Evolutionary conservation across 2,888 invertebrate genomes (phyloP).

Genomic region (Noctuana brunneofusca): DNA sequence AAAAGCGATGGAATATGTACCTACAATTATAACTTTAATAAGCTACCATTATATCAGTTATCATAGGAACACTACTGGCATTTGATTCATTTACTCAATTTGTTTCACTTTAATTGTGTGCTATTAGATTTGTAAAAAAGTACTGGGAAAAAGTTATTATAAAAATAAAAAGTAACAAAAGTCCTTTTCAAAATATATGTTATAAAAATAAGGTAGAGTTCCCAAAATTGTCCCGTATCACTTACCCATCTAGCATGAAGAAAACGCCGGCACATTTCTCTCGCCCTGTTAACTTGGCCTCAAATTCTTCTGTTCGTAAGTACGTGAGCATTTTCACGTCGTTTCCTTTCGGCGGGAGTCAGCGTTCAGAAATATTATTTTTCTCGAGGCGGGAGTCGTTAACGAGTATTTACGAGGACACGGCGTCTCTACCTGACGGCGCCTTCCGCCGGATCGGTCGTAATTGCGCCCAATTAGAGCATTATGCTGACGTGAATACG

Average conservation of each 20-base stretch:
- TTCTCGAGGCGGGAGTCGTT: constrained; percentile 74
- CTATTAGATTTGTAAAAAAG: background rate
- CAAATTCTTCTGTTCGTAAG: constrained; percentile 64
- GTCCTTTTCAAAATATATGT: constrained; percentile 8
- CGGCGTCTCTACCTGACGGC: constrained; percentile 74
- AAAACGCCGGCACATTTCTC: constrained; percentile 61
- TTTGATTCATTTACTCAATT: no score
- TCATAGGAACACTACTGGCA: no score
- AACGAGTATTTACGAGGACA: constrained; percentile 81
- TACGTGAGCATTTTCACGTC: constrained; percentile 71
- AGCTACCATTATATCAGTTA: no score
- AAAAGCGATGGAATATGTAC: no score
- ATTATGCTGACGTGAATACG: constrained; percentile 82
- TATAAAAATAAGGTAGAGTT: constrained; percentile 28
- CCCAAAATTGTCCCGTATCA: constrained; percentile 58
- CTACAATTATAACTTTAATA: no score
- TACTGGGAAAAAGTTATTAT: background rate
- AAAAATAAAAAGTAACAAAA: background rate
- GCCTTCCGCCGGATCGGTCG: constrained; percentile 73
- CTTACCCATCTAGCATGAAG: constrained; percentile 53
- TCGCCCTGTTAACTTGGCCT: constrained; percentile 65
- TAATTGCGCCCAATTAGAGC: constrained; percentile 82
- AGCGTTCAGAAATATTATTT: constrained; percentile 77
- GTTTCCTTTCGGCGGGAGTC: constrained; percentile 67
- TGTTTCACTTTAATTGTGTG: no score